Evolutionary conservation across 2,888 invertebrate genomes (phyloP).

Genomic region (Troilus luridus): DNA sequence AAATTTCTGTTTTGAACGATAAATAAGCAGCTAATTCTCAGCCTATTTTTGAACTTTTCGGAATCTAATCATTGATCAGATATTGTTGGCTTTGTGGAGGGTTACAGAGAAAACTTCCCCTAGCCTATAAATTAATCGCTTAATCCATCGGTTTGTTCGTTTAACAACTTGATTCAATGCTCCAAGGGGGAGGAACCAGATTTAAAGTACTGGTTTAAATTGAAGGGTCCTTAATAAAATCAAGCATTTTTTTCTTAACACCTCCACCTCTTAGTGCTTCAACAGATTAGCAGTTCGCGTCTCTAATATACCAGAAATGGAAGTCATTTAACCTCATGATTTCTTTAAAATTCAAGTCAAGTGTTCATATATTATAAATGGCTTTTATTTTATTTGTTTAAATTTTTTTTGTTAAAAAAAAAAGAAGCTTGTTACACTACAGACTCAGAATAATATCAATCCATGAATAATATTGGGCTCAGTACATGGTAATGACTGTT

Average conservation of each 20-base stretch:
- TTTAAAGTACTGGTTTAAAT: neutral
- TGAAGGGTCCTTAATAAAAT: neutral
- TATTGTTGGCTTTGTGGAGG: neutral
- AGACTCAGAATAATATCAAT: too few species aligned
- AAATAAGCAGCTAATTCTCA: neutral
- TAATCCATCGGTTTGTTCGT: neutral
- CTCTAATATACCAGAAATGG: neutral
- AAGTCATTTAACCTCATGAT: neutral
- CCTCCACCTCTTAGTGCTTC: neutral
- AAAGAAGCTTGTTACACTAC: too few species aligned
- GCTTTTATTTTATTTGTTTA: too few species aligned
- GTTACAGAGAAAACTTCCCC: neutral
- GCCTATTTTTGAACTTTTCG: neutral
- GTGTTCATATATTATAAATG: too few species aligned
- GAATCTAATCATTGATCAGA: neutral
- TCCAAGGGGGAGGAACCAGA: neutral
- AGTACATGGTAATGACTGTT: too few species aligned
- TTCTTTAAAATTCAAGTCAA: neutral
- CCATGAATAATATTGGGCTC: too few species aligned
- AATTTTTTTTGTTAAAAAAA: too few species aligned
- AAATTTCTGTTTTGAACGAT: neutral
- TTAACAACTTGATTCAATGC: slow-evolving; percentile 29
- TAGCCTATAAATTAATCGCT: neutral
- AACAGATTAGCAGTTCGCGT: neutral
- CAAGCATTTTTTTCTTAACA: neutral